Conservation (phyloP, 1,140 invertebrate species). For the Amphibalanus amphitrite region DNA sequence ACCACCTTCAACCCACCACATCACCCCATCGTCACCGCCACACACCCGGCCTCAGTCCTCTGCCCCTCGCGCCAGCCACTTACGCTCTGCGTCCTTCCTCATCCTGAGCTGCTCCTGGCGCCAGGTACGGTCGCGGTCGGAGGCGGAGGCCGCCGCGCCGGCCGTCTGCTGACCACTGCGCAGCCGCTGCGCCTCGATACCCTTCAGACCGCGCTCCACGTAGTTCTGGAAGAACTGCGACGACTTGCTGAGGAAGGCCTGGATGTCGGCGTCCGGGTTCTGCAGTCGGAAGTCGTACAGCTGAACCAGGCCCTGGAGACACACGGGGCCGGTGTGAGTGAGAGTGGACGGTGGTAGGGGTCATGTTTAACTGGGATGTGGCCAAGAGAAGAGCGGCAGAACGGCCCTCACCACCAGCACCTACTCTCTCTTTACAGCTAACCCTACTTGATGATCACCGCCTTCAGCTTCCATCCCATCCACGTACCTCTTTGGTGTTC, state of each 20-base stretch:
- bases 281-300: constrained; percentile 78
- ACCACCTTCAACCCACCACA: too few species aligned
- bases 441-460: too few species aligned
- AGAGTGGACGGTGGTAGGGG: not conserved
- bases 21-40: too few species aligned
- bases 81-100: too few species aligned
- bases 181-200: constrained; percentile 43
- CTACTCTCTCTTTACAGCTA: too few species aligned
- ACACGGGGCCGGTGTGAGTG: constrained; percentile 3
- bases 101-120: too few species aligned
- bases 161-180: constrained; percentile 10
- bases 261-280: constrained; percentile 78
- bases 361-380: not conserved
- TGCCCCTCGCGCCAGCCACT: too few species aligned
- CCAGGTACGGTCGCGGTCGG: not conserved
- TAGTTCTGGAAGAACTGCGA: constrained; percentile 84
- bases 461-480: too few species aligned
- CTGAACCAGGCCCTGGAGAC: constrained; percentile 50
- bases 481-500: constrained; percentile 52
- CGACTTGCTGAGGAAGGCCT: constrained; percentile 70
- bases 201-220: constrained; percentile 65
- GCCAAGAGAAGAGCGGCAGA: not conserved
- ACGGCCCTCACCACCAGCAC: too few species aligned
- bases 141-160: not conserved
- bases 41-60: too few species aligned